Conservation (phyloP, 1,140 invertebrate species). For the Homalodisca vitripennis region DNA sequence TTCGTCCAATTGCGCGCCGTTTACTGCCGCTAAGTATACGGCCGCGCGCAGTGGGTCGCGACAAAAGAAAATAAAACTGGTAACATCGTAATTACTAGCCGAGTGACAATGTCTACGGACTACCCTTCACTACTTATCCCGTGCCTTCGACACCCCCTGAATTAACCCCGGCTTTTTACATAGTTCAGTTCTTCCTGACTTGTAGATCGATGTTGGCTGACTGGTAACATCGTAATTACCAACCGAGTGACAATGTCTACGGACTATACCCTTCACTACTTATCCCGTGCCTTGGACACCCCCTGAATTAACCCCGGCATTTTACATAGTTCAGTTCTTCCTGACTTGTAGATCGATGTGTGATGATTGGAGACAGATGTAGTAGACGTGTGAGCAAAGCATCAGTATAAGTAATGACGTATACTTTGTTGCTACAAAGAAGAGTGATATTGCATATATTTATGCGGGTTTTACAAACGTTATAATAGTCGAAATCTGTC, state of each 20-base stretch:
- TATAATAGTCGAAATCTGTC: no score
- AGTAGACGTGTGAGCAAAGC: no score
- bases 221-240: constrained; percentile 1
- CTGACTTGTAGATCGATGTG: no score
- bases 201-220: no score
- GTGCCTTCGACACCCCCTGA: not conserved
- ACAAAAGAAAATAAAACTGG: constrained; percentile 22
- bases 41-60: constrained; percentile 15
- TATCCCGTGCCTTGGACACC: not conserved
- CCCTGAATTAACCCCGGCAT: not conserved
- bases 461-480: no score
- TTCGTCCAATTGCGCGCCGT: constrained; percentile 4
- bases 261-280: not conserved
- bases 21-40: constrained; percentile 13
- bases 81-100: not conserved
- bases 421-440: no score
- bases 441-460: no score
- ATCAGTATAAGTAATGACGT: no score
- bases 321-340: no score
- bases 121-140: not conserved
- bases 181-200: no score
- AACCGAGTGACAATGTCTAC: constrained; percentile 18
- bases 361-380: not conserved
- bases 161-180: not conserved
- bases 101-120: constrained; percentile 17